Evolutionary conservation across 2,113 vertebrate species (phyloP).

Genomic region (Oostethus manadensis): DNA sequence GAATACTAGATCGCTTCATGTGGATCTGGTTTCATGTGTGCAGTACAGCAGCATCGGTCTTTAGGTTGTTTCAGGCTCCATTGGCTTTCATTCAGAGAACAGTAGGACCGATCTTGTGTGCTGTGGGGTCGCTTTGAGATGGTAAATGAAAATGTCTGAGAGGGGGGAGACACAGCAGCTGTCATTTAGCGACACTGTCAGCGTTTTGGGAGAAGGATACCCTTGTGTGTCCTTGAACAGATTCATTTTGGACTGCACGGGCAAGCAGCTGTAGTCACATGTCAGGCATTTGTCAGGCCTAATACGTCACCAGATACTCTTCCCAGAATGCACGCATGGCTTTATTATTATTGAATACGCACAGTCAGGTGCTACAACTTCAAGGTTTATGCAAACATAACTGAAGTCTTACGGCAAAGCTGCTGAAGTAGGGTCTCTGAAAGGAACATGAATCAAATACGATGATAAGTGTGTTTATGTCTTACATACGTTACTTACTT

Average conservation of each 20-base stretch:
- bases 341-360: not conserved
- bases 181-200: constrained; percentile 1
- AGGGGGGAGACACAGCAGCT: constrained; percentile 32
- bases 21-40: no score
- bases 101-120: not conserved
- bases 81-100: no score
- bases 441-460: not conserved
- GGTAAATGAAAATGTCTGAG: constrained; percentile 12
- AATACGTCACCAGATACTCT: constrained; percentile 49
- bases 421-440: not conserved
- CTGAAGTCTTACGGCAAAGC: not conserved
- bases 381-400: constrained; percentile 11
- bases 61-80: no score
- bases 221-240: constrained; percentile 58
- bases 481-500: not conserved
- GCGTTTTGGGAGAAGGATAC: constrained; percentile 11
- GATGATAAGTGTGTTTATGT: not conserved
- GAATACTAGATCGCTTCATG: no score
- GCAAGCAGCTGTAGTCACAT: constrained; percentile 41
- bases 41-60: no score
- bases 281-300: constrained; percentile 31
- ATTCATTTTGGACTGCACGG: constrained; percentile 31
- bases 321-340: constrained; percentile 1
- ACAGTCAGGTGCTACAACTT: not conserved
- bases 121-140: not conserved